Conservation (phyloP, 2,888 invertebrate species). For the Ctenicera cuprea region DNA sequence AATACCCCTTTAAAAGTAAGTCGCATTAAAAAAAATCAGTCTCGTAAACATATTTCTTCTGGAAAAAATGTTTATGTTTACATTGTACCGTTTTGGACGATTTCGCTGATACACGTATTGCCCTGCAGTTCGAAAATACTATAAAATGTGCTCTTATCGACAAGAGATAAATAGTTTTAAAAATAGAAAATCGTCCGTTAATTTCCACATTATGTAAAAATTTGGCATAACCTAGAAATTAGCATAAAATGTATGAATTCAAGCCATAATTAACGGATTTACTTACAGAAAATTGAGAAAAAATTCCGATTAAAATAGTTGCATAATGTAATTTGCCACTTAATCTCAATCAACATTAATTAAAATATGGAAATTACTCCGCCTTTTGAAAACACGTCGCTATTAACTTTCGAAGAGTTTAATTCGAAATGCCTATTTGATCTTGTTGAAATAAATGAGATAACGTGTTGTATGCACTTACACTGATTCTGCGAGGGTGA, state of each 20-base stretch:
- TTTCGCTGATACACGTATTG: background rate
- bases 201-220: conserved; percentile 12
- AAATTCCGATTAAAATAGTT: conserved; percentile 17
- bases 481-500: conserved; percentile 45
- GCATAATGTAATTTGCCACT: conserved; percentile 24
- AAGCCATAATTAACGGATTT: conserved; percentile 17
- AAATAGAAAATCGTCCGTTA: conserved; percentile 44
- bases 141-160: conserved; percentile 42
- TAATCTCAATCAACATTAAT: conserved; percentile 21
- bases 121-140: conserved; percentile 13
- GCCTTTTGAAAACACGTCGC: background rate
- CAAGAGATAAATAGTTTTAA: conserved; percentile 44
- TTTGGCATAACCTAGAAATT: conserved; percentile 20
- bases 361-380: conserved; percentile 17
- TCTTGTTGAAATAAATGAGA: background rate
- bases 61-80: conserved; percentile 27
- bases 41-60: conserved; percentile 2
- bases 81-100: background rate
- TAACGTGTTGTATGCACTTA: conserved; percentile 39
- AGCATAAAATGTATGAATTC: background rate
- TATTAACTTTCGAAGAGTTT: background rate
- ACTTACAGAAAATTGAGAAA: background rate
- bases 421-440: background rate
- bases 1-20: background rate
- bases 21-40: background rate